Evolutionary conservation across 1,140 invertebrate species (phyloP).

Genomic region (Polypedilum pembai): DNA sequence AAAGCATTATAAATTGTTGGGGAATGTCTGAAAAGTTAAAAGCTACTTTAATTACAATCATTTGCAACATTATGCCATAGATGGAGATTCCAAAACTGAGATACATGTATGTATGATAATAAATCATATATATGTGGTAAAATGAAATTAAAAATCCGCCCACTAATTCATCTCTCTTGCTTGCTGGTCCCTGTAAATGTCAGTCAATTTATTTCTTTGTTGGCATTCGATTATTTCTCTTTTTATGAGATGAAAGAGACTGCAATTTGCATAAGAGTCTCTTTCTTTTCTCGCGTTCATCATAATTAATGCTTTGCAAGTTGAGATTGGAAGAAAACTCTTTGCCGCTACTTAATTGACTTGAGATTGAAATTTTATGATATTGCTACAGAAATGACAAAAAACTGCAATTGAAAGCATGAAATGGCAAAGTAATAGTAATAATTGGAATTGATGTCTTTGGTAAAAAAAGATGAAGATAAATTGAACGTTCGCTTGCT

Average conservation of each 20-base stretch:
- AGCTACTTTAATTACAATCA: not conserved
- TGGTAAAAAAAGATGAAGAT: not conserved
- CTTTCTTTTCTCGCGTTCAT: not conserved
- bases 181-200: not conserved
- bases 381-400: not conserved
- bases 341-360: not conserved
- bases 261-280: slow-evolving; percentile 3
- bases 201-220: not conserved
- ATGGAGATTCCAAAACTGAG: slow-evolving; percentile 7
- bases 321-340: not conserved
- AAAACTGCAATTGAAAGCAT: too few species aligned
- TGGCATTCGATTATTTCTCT: not conserved
- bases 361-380: not conserved
- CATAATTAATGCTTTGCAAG: slow-evolving; percentile 1
- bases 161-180: not conserved
- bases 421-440: slow-evolving; percentile 11
- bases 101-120: not conserved
- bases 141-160: slow-evolving; percentile 25
- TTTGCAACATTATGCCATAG: not conserved
- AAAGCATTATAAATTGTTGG: too few species aligned
- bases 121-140: slow-evolving; percentile 10
- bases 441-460: not conserved
- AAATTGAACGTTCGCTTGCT: not conserved
- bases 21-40: not conserved
- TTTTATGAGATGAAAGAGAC: not conserved